Percentiles rank a stretch among this genome's conserved stretches.
These are phyloP conservation scores for Peromyscus nudipes DNA, from an alignment of 2,797 vertebrate genomes.

Conservation along the genomic window DNA sequence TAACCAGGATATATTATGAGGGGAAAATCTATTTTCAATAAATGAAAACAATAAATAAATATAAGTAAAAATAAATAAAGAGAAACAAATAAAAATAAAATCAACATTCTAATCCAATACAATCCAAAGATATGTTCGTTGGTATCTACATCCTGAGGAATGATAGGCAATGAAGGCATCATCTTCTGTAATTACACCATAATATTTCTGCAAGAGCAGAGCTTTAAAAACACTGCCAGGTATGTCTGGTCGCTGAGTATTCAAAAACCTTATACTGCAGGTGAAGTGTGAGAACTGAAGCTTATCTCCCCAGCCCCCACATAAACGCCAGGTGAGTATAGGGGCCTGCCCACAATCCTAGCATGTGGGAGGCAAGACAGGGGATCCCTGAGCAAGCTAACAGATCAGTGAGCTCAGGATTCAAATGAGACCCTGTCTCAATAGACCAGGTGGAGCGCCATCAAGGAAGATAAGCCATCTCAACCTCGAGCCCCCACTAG, in stretches of 20 bases:
- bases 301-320: neutral
- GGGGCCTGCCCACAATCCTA: neutral
- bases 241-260: too few species aligned
- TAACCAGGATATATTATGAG: neutral
- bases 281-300: neutral
- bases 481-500: neutral
- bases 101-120: neutral
- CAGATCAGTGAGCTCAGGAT: neutral
- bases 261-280: neutral
- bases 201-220: neutral
- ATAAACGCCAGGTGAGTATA: neutral
- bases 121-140: neutral
- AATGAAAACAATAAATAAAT: neutral
- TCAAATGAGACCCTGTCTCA: neutral
- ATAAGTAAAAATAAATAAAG: neutral
- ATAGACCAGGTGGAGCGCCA: neutral
- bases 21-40: neutral
- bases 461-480: neutral
- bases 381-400: neutral
- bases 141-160: neutral
- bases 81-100: neutral
- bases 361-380: neutral
- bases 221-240: neutral
- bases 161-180: neutral
- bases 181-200: neutral